Percentiles rank a stretch among this genome's conserved stretches.
Conservation (phyloP, 2,113 vertebrate species). For the Eurypyga helias region DNA sequence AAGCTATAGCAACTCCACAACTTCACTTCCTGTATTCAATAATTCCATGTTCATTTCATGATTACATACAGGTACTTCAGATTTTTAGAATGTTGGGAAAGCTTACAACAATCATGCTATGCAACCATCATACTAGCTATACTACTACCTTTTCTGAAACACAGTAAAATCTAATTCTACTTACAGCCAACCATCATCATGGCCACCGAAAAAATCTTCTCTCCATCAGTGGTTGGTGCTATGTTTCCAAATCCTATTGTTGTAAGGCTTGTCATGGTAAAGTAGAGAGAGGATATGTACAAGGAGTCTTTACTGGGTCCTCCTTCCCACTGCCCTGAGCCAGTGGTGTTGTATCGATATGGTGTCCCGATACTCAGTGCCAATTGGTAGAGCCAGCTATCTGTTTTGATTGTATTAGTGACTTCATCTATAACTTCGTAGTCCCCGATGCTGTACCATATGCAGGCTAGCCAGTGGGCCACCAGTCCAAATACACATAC, state of each 20-base stretch:
- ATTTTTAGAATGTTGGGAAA: neutral
- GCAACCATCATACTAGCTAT: rapidly evolving
- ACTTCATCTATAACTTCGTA: slow-evolving; percentile 95
- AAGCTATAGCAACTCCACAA: neutral
- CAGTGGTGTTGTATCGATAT: slow-evolving; percentile 91
- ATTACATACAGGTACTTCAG: neutral
- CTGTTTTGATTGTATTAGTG: slow-evolving; percentile 93
- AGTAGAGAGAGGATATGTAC: slow-evolving; percentile 97
- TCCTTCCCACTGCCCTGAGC: slow-evolving; percentile 93
- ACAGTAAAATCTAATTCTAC: slow-evolving; percentile 63
- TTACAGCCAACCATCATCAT: slow-evolving; percentile 99
- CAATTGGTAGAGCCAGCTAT: slow-evolving; percentile 97
- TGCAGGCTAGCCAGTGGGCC: slow-evolving; percentile 98
- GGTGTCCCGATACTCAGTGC: slow-evolving; percentile 93
- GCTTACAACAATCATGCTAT: neutral
- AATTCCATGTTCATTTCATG: neutral
- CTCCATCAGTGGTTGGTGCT: slow-evolving; percentile 93
- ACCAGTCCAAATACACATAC: slow-evolving; percentile 97
- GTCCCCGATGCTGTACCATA: slow-evolving; percentile 99
- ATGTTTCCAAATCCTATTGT: slow-evolving; percentile 99
- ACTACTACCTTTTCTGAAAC: neutral
- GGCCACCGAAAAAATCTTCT: slow-evolving; percentile 98
- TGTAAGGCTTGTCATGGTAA: slow-evolving; percentile 99
- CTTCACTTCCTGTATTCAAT: neutral
- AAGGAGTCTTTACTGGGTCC: slow-evolving; percentile 95